phyloP scores from a whole-genome alignment of 2,797 vertebrate genomes.

The Labeo calbasu region DNA sequence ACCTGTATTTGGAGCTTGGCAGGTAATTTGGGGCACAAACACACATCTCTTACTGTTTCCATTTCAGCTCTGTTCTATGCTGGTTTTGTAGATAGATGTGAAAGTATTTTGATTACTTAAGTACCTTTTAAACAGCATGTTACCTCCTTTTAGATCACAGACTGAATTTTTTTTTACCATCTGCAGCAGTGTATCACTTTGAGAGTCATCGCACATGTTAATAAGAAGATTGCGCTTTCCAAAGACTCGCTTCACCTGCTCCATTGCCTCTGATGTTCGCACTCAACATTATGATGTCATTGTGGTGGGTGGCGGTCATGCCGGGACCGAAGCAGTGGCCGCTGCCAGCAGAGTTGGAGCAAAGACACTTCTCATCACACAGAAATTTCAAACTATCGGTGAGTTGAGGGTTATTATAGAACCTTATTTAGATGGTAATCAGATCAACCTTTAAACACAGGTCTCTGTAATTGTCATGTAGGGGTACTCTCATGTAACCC shows the following conservation, averaged over 20 bases:
- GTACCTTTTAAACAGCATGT: neutral
- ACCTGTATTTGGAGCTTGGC: no score
- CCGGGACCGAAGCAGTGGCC: conserved; percentile 82
- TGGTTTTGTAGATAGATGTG: neutral
- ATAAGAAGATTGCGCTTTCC: conserved; percentile 63
- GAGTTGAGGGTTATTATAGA: conserved; percentile 39
- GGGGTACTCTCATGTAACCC: conserved; percentile 97
- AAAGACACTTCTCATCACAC: conserved; percentile 87
- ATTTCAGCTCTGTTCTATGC: neutral
- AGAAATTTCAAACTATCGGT: conserved; percentile 90
- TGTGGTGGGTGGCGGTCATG: conserved; percentile 83
- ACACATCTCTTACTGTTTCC: no score
- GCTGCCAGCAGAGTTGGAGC: conserved; percentile 85
- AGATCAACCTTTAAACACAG: neutral
- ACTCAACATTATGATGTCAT: conserved; percentile 80
- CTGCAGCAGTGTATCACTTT: neutral
- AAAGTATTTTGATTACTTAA: neutral
- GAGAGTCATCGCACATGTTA: conserved; percentile 68
- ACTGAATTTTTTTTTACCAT: neutral
- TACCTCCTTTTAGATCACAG: neutral
- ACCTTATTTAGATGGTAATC: neutral
- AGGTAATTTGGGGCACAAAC: no score
- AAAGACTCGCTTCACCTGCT: conserved; percentile 53
- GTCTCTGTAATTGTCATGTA: conserved; percentile 58
- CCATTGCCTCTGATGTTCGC: conserved; percentile 53